Base-by-base conservation (phyloP, 2,113 vertebrate genomes). In the Phyllostomus hastatus region DNA sequence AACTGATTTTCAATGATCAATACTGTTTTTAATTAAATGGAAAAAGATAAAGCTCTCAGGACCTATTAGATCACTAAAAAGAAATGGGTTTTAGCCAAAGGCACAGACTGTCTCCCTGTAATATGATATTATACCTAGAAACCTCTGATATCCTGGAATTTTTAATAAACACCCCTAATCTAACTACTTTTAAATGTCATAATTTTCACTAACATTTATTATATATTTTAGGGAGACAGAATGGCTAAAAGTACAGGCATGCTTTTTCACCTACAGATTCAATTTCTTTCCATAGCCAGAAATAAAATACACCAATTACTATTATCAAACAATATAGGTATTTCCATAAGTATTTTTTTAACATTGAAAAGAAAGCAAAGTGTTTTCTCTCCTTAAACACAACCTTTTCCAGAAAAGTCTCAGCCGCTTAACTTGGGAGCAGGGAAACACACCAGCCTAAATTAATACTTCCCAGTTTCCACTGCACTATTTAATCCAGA, bases 401-500 rank as follows among this genome's bases (percentile, higher is more conserved):
- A 35, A 97, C 50, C 28, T 95, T 95, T 97, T 97, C 69, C 69
- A 84, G 90, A 93, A 67, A 17, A 97, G 11, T 73, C 14, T 75
- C 88, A 97, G 66, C 43, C 80, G 94, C 84, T 97, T 81, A 93
- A 72, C 79, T 91, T 93, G 46, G 28, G 35, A 92, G 59, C 24
- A 96, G 91, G 79, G 50, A 86, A 97, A 94, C 50, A 4, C 0
- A 1, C 78, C 50, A 67, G 17, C 61, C 85, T 94, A 95, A 96
- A 97, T 92, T 97, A 97, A 98, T 92, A 83, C 76, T 97, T 52
- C 57, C 70, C 69, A 86, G 67, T 5, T 95, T 97, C 92, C 41
- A 79, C n/a, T 59, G 33, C 38, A 94, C 12, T 96, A 75, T 90
- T 96, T 97, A 97, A 97, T 95, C 91, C 70, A 95, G 69, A 97